These are phyloP conservation scores for Stichodactyla helianthus DNA, from an alignment of 64 coral and sea anemone species.

Conservation along the genomic window DNA sequence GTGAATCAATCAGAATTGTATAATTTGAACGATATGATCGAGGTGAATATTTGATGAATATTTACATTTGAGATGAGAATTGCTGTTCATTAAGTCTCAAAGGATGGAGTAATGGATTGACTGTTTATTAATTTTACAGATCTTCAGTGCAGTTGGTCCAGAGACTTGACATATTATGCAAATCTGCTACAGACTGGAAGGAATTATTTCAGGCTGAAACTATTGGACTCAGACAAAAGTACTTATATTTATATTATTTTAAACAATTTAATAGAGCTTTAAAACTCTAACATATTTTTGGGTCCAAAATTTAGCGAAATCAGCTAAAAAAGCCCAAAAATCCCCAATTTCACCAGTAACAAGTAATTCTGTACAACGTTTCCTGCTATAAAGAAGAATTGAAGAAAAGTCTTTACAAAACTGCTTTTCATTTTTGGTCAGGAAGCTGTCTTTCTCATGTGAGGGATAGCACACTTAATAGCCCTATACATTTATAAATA, in stretches of 20 bases:
- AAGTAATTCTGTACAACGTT: no score
- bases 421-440: no score
- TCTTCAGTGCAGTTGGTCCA: slow-evolving; percentile 85
- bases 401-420: no score
- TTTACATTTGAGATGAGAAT: neutral
- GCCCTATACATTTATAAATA: no score
- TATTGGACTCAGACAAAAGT: slow-evolving; percentile 85
- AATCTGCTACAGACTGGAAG: slow-evolving; percentile 77
- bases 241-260: neutral
- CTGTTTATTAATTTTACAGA: slow-evolving; percentile 32
- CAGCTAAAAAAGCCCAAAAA: no score
- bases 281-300: no score
- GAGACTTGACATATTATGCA: slow-evolving; percentile 82
- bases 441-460: no score
- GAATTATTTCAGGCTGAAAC: slow-evolving; percentile 84
- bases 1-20: neutral
- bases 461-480: no score
- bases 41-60: neutral
- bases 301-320: no score
- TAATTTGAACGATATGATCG: neutral
- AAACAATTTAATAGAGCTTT: no score
- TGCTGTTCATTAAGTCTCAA: neutral
- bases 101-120: neutral
- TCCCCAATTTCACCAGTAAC: no score
- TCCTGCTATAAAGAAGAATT: no score